Percentiles rank a stretch among this genome's conserved stretches.
Conservation (phyloP, 2,113 vertebrate species). For the Suncus etruscus region DNA sequence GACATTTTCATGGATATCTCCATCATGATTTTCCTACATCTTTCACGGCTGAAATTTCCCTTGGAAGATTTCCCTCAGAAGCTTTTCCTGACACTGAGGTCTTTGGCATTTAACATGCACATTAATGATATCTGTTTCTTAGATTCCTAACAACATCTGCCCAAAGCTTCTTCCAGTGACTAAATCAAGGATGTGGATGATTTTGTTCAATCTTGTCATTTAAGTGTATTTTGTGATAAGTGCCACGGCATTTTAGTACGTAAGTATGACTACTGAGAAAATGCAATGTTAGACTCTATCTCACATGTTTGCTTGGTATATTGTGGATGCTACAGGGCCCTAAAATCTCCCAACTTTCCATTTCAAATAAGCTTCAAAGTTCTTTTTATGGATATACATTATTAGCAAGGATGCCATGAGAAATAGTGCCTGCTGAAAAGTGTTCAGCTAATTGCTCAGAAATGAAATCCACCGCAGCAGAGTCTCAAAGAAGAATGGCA, state of each 20-base stretch:
- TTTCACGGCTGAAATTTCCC: not conserved
- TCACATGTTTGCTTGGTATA: not conserved
- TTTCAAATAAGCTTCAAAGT: not conserved
- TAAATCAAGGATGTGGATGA: not conserved
- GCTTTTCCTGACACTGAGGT: not conserved
- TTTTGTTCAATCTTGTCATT: not conserved
- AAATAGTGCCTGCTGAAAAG: conserved; percentile 14
- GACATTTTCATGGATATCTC: not conserved
- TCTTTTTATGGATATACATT: not conserved
- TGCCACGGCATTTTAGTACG: not conserved
- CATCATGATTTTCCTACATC: not conserved
- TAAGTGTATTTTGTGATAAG: not conserved
- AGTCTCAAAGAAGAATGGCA: not conserved
- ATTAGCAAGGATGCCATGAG: not conserved
- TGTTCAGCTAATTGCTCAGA: not conserved
- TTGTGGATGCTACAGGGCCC: not conserved
- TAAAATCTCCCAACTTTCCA: not conserved
- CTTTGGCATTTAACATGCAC: not conserved
- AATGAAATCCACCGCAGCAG: not conserved
- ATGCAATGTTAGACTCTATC: not conserved
- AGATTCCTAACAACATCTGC: not conserved
- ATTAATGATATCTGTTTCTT: not conserved
- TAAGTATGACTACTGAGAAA: not conserved
- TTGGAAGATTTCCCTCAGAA: not conserved
- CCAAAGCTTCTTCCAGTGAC: not conserved